phyloP scores from a whole-genome alignment of 2,888 invertebrate genomes.

The Pristionchus fissidentatus region DNA sequence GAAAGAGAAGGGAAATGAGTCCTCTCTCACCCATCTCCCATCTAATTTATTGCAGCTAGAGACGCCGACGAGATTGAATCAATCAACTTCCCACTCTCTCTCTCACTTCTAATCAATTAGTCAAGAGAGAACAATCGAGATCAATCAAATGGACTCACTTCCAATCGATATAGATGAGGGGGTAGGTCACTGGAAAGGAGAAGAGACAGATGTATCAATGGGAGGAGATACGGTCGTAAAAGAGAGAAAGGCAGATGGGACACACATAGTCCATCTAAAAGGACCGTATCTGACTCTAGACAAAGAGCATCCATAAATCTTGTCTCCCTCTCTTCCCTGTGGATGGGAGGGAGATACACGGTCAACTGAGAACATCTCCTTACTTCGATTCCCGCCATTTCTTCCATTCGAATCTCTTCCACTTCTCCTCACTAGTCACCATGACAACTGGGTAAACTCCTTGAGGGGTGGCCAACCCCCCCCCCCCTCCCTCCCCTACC shows the following conservation, averaged over 20 bases:
- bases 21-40: constrained; percentile 42
- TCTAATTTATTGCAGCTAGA: constrained; percentile 8
- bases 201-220: neutral
- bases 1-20: neutral
- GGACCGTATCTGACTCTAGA: constrained; percentile 1
- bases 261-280: neutral
- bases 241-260: constrained; percentile 4
- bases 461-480: neutral
- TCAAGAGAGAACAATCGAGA: neutral
- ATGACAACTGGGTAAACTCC: constrained; percentile 9
- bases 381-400: neutral
- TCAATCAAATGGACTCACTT: neutral
- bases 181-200: neutral
- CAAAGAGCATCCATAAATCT: constrained; percentile 21
- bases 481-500: neutral
- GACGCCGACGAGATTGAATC: constrained; percentile 15
- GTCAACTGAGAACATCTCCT: neutral
- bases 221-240: neutral
- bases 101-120: constrained; percentile 5
- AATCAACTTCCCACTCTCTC: constrained; percentile 34
- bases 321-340: neutral
- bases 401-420: constrained; percentile 3
- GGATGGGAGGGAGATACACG: constrained; percentile 43
- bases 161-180: neutral
- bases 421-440: neutral